A percentile compares a stretch with the other conserved stretches of the same genome.
Conservation (phyloP, 2,797 vertebrate genomes). For the Novumbra hubbsi region DNA sequence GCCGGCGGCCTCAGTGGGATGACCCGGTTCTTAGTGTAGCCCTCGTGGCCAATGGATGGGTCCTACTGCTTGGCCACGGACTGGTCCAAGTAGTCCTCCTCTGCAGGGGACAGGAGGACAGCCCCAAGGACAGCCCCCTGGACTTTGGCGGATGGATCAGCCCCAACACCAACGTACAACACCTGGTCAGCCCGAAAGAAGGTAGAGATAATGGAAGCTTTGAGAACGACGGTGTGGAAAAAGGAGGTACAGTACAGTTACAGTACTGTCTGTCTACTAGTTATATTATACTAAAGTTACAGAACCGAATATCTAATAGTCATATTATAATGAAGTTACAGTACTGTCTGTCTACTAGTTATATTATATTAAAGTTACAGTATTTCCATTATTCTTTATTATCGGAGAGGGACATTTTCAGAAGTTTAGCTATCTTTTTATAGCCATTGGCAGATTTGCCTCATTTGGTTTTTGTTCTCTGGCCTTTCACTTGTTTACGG, state of each 20-base stretch:
- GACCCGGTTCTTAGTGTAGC: constrained; percentile 83
- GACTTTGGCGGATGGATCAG: constrained; percentile 69
- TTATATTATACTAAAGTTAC: too few species aligned
- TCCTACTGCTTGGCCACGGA: constrained; percentile 80
- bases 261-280: neutral
- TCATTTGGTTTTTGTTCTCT: too few species aligned
- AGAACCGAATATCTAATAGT: too few species aligned
- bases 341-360: too few species aligned
- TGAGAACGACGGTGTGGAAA: constrained; percentile 54
- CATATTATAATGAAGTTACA: too few species aligned
- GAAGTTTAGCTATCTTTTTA: too few species aligned
- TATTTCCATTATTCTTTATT: too few species aligned
- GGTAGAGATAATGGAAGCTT: constrained; percentile 84
- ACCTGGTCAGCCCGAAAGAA: constrained; percentile 44
- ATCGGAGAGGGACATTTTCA: too few species aligned
- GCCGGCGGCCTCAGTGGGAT: constrained; percentile 71
- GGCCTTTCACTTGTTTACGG: too few species aligned
- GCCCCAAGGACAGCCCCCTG: constrained; percentile 54
- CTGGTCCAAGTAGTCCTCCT: constrained; percentile 79
- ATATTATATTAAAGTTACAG: too few species aligned
- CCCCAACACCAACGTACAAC: constrained; percentile 41
- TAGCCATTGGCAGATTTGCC: too few species aligned
- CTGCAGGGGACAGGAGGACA: constrained; percentile 60
- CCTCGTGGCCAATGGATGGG: constrained; percentile 86
- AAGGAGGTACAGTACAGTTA: constrained; percentile 50